Evolutionary conservation across 1,140 invertebrate genomes (phyloP).

Genomic region (Teleogryllus occipitalis): DNA sequence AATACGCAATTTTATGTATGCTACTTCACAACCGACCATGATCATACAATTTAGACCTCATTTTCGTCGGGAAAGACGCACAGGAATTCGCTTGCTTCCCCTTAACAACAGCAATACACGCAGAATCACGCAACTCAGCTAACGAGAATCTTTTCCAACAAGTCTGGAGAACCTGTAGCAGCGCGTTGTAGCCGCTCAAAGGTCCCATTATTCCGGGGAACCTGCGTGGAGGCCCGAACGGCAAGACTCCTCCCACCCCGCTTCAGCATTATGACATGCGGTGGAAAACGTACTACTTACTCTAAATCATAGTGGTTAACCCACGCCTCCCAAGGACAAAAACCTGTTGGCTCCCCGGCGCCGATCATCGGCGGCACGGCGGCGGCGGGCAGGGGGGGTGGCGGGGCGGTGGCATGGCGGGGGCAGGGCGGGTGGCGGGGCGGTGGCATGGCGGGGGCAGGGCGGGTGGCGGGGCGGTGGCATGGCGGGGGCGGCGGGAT

Average conservation of each 20-base stretch:
- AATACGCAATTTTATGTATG: no score
- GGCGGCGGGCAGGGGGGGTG: no score
- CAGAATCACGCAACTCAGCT: not conserved
- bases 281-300: not conserved
- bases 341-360: not conserved
- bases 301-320: conserved; percentile 5
- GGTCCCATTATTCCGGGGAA: not conserved
- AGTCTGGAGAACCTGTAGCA: not conserved
- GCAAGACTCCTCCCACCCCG: not conserved
- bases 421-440: not conserved
- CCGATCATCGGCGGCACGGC: not conserved
- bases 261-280: not conserved
- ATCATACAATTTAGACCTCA: no score
- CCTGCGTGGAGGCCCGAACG: not conserved
- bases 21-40: no score
- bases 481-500: not conserved
- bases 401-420: no score
- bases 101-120: no score
- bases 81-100: no score
- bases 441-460: no score
- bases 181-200: not conserved
- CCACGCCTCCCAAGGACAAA: conserved; percentile 2
- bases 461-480: not conserved
- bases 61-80: no score
- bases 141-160: not conserved